Evolutionary conservation across 30 jellyfish, hydroid and myxozoan genomes (phyloP), one percentile per base, ranked within the genome.

Genomic region (Aurelia aurita complex sp. Pacific): DNA sequence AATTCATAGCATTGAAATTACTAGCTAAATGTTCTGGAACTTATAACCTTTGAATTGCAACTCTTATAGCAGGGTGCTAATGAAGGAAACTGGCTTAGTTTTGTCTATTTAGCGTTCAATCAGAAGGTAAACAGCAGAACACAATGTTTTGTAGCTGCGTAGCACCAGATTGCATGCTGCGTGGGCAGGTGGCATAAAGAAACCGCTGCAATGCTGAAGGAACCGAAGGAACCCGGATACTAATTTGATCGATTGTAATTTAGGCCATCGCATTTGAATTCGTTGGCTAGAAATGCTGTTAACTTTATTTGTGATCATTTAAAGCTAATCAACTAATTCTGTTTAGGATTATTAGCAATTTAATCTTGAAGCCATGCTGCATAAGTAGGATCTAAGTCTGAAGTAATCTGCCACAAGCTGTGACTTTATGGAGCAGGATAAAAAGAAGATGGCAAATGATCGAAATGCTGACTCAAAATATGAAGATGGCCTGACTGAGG

Each of bases 371-470:
- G 59, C 73, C 81, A 72, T 70, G 91, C 82, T 16, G 82, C 76
- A 40, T 71, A 77, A 77, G 77, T 77, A 61, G 89, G 84, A 82
- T 59, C 14, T 52, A 46, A 46, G 62, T 70, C 83, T 36, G 43
- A 38, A 29, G 17, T 69, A 71, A 70, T 82, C 74, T 84, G 85
- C 85, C 73, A 17, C 91, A 60, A 71, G 91, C 85, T 55, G 91
- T 19, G 80, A 65, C 52, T 40, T 50, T 70, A 16, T 40, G 61
- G 12, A 73, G 59, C 36, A 51, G 77, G 57, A 8, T 19, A 42
- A 66, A 54, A 82, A 82, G 77, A 82, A 70, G 86, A 85, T 70
- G 85, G 66, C 29, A 34, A 46, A 55, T 32, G 38, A 73, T 17
- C 34, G 17, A 61, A 82, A 70, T 35, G 17, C 54, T 51, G 85